A percentile compares a stretch with the other conserved stretches of the same genome.
These are phyloP conservation scores for Euleptes europaea DNA, from an alignment of 2,113 vertebrate genomes.

Conservation along the genomic window DNA sequence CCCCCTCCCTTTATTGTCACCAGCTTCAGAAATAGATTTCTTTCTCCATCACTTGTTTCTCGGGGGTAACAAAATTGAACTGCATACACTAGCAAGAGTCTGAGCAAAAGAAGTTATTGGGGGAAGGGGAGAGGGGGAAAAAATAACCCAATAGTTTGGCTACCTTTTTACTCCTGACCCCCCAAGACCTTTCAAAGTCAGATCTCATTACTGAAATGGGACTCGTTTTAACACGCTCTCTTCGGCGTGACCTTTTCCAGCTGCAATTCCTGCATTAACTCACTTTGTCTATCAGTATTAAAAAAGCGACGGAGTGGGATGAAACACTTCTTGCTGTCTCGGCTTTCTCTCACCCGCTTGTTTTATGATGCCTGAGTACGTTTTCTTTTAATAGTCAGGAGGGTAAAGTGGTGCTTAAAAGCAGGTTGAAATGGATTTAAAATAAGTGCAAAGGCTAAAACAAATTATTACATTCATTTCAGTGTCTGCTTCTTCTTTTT, in stretches of 20 bases:
- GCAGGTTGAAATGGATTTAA: too few relatives aligned
- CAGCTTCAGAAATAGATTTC: constrained; percentile 8
- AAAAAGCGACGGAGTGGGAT: neutral
- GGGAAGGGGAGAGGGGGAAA: too few relatives aligned
- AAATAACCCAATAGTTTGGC: neutral
- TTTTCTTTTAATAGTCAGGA: too few relatives aligned
- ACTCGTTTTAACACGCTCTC: neutral
- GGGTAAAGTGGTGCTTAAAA: too few relatives aligned
- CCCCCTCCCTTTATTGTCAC: neutral
- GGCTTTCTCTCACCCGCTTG: neutral
- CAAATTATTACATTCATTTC: too few relatives aligned
- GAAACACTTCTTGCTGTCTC: neutral
- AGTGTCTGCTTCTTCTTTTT: too few relatives aligned
- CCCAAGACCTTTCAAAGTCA: constrained; percentile 1
- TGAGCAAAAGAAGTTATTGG: neutral
- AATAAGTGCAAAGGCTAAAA: too few relatives aligned
- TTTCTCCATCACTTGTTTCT: neutral
- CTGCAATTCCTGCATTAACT: neutral
- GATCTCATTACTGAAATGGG: neutral
- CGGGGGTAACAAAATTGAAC: constrained; percentile 20
- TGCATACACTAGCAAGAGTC: neutral
- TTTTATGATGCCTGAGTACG: neutral
- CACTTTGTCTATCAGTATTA: constrained; percentile 8
- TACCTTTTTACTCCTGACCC: neutral
- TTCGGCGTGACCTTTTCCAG: constrained; percentile 9